A percentile compares a stretch with the other conserved stretches of the same genome.
These are phyloP conservation scores for Sturmia bella DNA, from an alignment of 2,888 invertebrate genomes.

Conservation along the genomic window DNA sequence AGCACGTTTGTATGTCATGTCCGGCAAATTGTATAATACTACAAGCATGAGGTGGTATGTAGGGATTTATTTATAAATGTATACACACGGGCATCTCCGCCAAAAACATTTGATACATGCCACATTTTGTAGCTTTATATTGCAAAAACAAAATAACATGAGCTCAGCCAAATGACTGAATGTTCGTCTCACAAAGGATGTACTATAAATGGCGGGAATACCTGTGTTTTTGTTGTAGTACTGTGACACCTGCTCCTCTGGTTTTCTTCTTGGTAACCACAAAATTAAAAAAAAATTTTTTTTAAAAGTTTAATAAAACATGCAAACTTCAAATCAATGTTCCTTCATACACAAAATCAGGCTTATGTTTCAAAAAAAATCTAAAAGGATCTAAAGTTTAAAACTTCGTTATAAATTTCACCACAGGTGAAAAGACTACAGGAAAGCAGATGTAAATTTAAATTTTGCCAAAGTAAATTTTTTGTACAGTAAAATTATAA, in stretches of 20 bases:
- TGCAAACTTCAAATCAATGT: conserved; percentile 46
- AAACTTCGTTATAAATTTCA: background rate
- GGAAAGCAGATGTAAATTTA: too few species aligned
- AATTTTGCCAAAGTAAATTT: too few species aligned
- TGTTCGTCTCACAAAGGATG: background rate
- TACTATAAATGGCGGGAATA: background rate
- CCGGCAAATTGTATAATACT: too few species aligned
- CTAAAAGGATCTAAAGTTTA: background rate
- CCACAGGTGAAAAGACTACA: too few species aligned
- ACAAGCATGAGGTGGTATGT: too few species aligned
- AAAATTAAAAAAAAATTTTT: background rate
- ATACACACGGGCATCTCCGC: conserved; percentile 12
- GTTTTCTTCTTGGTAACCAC: conserved; percentile 15
- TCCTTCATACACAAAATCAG: background rate
- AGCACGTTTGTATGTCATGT: background rate
- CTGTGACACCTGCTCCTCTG: conserved; percentile 59
- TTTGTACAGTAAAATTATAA: too few species aligned
- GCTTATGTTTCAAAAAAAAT: background rate
- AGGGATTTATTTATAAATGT: background rate
- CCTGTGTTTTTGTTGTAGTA: conserved; percentile 1
- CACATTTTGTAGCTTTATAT: conserved; percentile 5
- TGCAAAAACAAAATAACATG: conserved; percentile 22
- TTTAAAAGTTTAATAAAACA: conserved; percentile 40
- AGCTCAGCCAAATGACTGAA: background rate
- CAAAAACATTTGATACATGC: conserved; percentile 38